Base-by-base conservation (phyloP, 2,797 vertebrate genomes). In the Notoglanidium macrostoma region DNA sequence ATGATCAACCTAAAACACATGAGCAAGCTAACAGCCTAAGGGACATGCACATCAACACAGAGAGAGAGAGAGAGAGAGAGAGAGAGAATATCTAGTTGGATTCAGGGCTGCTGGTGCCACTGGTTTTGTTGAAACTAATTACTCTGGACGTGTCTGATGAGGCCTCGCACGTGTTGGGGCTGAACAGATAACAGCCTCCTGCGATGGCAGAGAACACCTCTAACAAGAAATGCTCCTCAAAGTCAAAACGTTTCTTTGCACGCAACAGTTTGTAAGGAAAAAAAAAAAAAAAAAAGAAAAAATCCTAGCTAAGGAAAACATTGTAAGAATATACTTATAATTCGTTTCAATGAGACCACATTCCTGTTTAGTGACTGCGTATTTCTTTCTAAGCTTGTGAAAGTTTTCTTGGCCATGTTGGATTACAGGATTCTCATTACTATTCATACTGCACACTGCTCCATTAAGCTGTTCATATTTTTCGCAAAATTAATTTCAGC, bases 41-140 rank as follows among this genome's bases (percentile, higher is more conserved):
- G 29, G 29, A 76, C 21, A 32, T 51, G n/a, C 46, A 46, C 67
- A 32, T 15, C 26, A 23, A 61, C 57, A 67, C 3, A 68, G 1
- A 68, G 4, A 68, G 3, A 68, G 29, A 63, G 8, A 65, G 32
- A 21, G 35, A 68, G 29, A 7, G 65, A 17, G 5, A 7, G 29
- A 63, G 8, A 63, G 23, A 32, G 72, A 51, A 14, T 17, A 54
- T 26, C 15, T 77, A 32, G 76, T 55, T 17, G 19, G 29, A 57
- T 23, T 35, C 54, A 79, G 59, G 80, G 70, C 74, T 68, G 72
- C 87, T 86, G 81, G 57, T 86, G 85, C 86, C 85, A 88, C 21
- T 85, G 80, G 63, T 32, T 88, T 77, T 29, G 26, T 59, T 90
- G 85, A 90, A 46, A 87, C 76, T 90, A 88, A 90, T 86, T 35